Evolutionary conservation across 2,113 vertebrate genomes (phyloP), one percentile per base, ranked within the genome.

Genomic region (Serranochromis macrocephalus): DNA sequence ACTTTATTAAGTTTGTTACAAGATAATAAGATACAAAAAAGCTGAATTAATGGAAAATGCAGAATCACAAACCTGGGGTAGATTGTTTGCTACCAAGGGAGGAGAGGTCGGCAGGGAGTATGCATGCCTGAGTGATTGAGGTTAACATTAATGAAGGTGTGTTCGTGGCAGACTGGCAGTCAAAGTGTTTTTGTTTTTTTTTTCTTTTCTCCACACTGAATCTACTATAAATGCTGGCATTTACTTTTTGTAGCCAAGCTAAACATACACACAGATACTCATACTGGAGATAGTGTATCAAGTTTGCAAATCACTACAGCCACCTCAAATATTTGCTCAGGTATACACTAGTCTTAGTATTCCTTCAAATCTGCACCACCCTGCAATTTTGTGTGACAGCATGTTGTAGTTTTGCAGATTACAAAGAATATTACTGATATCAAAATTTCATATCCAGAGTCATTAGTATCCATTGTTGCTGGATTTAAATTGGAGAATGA

Each of bases 121-220:
- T 84, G 89, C 84, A 82, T 85, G 87, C 85, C 85, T 87, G 85
- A 80, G 75, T 79, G 88, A 90, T 80, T 84, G 89, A 91, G 84
- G 82, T 55, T 80, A 53, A 86, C 87, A 84, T 91, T 94, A 94
- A 92, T 93, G 82, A 90, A 91, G 86, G 89, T 90, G 88, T 89
- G 87, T 90, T 87, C 89, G 81, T 93, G 89, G 90, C 95, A 93
- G 73, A 81, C 86, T 89, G 80, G 91, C 85, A 84, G 85, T 79
- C 84, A 83, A 82, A 85, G 81, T 82, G 61, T 89, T 94, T 94
- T 93, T 94, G 92, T 93, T 14, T 40, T 24, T 4, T 4, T 87
- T 94, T 91, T 92, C 87, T 95, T 94, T 93, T 94, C 73, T 94
- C 85, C 91, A 90, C 91, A 88, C 85, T 53, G 87, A 86, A 93